Percentiles rank a stretch among this genome's conserved stretches.
phyloP scores from a whole-genome alignment of 2,888 invertebrate genomes.

The Halictus quadricinctus region DNA sequence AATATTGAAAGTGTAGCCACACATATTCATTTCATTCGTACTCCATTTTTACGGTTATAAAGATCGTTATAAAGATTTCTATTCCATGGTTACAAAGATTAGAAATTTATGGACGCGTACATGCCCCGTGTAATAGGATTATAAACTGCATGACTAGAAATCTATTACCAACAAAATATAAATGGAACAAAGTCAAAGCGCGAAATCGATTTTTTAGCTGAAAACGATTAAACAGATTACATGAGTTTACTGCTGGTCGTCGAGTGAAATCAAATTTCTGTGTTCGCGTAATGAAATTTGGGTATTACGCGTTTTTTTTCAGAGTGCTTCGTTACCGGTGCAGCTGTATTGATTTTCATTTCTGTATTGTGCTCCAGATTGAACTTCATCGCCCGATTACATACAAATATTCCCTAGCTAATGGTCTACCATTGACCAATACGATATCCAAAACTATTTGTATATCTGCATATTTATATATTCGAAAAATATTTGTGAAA shows the following conservation, averaged over 20 bases:
- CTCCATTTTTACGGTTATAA: background rate
- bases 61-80: background rate
- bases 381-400: background rate
- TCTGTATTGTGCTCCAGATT: background rate
- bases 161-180: background rate
- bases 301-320: background rate
- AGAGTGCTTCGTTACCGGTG: background rate
- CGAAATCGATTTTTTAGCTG: constrained; percentile 12
- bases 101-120: background rate
- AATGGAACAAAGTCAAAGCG: background rate
- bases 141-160: background rate
- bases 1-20: background rate
- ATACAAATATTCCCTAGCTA: background rate
- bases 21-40: background rate
- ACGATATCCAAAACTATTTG: background rate
- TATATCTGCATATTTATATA: background rate
- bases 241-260: background rate
- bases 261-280: background rate
- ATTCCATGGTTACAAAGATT: background rate
- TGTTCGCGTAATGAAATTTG: background rate
- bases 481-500: background rate
- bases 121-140: background rate
- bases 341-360: constrained; percentile 9
- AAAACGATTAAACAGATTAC: constrained; percentile 9
- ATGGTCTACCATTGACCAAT: background rate